Base-by-base conservation (phyloP, 2,888 invertebrate species). In the Trissoscelio sp. region DNA sequence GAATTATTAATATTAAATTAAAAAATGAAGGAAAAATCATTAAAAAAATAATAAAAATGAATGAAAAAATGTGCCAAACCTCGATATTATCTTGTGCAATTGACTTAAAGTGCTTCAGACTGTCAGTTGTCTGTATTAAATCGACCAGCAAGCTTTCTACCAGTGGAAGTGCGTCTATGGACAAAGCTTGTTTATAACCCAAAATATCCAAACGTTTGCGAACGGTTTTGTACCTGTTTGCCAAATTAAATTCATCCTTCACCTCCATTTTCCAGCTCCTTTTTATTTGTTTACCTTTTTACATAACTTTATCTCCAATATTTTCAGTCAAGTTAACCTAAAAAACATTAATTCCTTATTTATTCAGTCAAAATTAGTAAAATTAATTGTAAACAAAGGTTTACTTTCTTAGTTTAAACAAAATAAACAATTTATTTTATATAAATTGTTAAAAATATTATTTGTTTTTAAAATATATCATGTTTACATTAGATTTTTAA, bases 111-210 rank as follows among this genome's bases (percentile, higher is more conserved):
- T 97, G 95, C 88, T 96, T 95, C 67, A 97, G 92, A 88, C 95
- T 97, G 85, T 96, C 95, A n/a, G 97, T 97, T 6, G 97, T 97
- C 89, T 96, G 95, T 79, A 97, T 93, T 75, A 98, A 93, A 92
- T 98, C 98, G 48, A 95, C 94, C 66, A 97, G 92, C 75, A 98
- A 91, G 88, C 94, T 94, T 91, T 96, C 95, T 83, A 97, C 96
- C 82, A 98, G 92, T 37, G 96, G 95, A 42, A 97, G 93, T 48
- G 95, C 95, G 82, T 97, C 96, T 11, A 95, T 91, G 0, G 95
- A 95, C 81, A 98, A 92, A 0, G 94, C 92, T 88, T 97, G 95
- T 48, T 93, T 94, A 89, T 97, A 98, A 0, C 98, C 98, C 82
- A 97, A 93, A 79, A 95, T 94, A 91, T 97, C 96, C 39, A 98